Evolutionary conservation across 1,140 invertebrate genomes (phyloP), one percentile per base, ranked within the genome.

Genomic region (Pseudoatta argentina): DNA sequence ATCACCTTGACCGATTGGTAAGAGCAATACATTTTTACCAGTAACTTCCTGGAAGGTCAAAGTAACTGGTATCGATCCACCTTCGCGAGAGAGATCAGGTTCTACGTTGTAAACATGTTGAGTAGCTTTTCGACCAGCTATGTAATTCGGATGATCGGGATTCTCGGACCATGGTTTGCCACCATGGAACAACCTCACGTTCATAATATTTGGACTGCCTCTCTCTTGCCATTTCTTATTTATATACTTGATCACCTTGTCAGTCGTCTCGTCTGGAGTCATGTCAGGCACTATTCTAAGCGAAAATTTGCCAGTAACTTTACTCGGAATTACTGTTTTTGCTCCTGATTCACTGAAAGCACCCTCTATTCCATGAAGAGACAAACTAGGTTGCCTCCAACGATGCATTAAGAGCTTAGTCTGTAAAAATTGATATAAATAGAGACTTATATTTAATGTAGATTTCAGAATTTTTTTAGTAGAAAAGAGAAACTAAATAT

Each of bases 301-400:
- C 0, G 98, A 99, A 94, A 99, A 99, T 95, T 99, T 99, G 48
- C 99, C 99, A 92, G 97, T 97, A 0, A 99, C 99, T 95, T 99
- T 99, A 57, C 97, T 96, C 1, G 99, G 99, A 91, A 99, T 99
- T 0, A 99, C 99, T 83, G 99, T 99, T 94, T 99, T 99, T 44
- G 97, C 96, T 64, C 99, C 99, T 21, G 97, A 96, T 88, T 98
- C 98, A 94, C 97, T 97, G 92, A 99, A 99, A 16, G 99, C 99
- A 71, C 99, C 98, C 96, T 97, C 96, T 92, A 99, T 98, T 69
- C 98, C 98, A 94, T 99, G 99, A 27, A 99, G 95, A 2, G 98
- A 99, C 0, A 99, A 95, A 81, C 97, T 97, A 27, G 98, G 98
- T 92, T 97, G 97, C 57, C 98, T 96, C 98, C 98, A 99, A 67